These are phyloP conservation scores for Calephelis nemesis DNA, from an alignment of 1,140 invertebrate species.

Conservation along the genomic window DNA sequence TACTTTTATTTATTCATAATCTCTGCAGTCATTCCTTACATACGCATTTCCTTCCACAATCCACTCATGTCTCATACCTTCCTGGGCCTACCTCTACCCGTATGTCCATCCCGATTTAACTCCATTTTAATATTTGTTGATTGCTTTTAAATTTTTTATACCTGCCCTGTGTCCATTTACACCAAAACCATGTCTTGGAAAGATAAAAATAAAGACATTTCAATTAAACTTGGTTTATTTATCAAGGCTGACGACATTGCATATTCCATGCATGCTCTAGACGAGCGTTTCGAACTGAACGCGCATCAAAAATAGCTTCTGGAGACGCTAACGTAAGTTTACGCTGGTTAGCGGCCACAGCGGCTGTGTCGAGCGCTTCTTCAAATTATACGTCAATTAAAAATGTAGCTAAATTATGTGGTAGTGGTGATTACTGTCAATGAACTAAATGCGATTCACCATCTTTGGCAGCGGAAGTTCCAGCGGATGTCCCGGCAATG, in stretches of 20 bases:
- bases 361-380: constrained; percentile 51
- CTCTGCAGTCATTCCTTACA: too few species aligned
- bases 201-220: constrained; percentile 24
- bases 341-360: constrained; percentile 58
- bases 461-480: constrained; percentile 77
- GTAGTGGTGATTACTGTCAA: constrained; percentile 56
- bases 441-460: constrained; percentile 72
- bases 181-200: neutral
- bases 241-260: constrained; percentile 72
- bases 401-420: constrained; percentile 23
- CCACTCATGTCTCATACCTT: too few species aligned
- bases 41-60: too few species aligned
- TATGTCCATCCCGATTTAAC: too few species aligned
- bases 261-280: constrained; percentile 78
- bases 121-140: too few species aligned
- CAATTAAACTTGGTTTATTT: constrained; percentile 43
- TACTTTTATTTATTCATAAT: too few species aligned
- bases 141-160: neutral
- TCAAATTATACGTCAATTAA: constrained; percentile 32
- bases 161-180: neutral
- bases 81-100: too few species aligned
- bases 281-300: constrained; percentile 68
- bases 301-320: constrained; percentile 76
- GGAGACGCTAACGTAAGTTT: constrained; percentile 71
- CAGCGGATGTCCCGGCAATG: constrained; percentile 75